Conservation (phyloP, 1,140 invertebrate genomes). For the Octopus bimaculoides region DNA sequence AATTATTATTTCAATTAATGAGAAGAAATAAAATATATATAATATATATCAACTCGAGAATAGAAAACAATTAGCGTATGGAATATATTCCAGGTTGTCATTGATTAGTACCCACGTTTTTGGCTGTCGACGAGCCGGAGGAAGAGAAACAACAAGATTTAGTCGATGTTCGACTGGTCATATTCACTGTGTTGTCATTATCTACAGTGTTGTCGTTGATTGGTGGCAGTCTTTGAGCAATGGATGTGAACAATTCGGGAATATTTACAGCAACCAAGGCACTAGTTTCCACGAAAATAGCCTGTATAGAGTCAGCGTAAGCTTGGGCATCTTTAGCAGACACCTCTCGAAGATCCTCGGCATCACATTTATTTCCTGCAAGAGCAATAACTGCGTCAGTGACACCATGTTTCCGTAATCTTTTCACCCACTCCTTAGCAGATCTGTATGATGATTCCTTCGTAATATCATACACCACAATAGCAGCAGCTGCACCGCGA, state of each 20-base stretch:
- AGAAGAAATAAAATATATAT: too few species aligned
- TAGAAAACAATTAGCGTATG: too few species aligned
- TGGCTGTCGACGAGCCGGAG: too few species aligned
- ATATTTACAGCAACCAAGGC: constrained; percentile 99
- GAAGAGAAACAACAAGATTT: too few species aligned
- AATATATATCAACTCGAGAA: too few species aligned
- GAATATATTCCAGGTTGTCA: too few species aligned
- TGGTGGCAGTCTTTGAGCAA: constrained; percentile 7
- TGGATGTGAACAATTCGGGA: constrained; percentile 90
- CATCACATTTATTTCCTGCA: constrained; percentile 81
- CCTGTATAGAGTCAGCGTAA: constrained; percentile 95
- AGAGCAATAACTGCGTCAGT: constrained; percentile 86
- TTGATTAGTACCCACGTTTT: too few species aligned
- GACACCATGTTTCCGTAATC: constrained; percentile 81
- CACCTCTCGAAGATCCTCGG: constrained; percentile 67
- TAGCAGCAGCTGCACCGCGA: not conserved
- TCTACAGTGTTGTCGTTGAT: not conserved
- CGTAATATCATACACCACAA: not conserved
- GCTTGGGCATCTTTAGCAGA: constrained; percentile 75
- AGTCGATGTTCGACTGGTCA: not conserved
- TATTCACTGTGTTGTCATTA: not conserved
- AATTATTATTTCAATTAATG: too few species aligned
- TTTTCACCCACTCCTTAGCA: constrained; percentile 83
- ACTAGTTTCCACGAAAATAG: constrained; percentile 99
- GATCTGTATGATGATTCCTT: constrained; percentile 67